A percentile compares a stretch with the other conserved stretches of the same genome.
phyloP scores from a whole-genome alignment of 2,888 invertebrate species.

The Alcis repandata region DNA sequence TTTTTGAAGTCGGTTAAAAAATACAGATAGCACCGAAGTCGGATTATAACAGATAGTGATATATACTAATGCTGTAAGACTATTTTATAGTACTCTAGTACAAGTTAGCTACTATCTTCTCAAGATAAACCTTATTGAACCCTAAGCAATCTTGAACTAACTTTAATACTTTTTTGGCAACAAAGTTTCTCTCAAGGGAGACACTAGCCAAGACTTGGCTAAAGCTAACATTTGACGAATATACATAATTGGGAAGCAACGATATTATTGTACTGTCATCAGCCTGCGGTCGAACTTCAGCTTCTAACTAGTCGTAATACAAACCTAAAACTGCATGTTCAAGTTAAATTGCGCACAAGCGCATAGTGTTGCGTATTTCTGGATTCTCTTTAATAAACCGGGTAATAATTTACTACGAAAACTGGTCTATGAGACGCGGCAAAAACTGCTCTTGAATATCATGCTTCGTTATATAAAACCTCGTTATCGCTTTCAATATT shows the following conservation, averaged over 20 bases:
- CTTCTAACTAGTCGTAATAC: neutral
- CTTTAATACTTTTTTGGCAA: neutral
- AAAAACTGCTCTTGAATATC: constrained; percentile 2
- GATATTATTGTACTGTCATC: neutral
- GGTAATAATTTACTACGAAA: constrained; percentile 2
- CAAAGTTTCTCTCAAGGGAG: neutral
- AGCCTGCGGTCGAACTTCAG: neutral
- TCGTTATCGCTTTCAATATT: constrained; percentile 14
- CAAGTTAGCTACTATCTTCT: neutral
- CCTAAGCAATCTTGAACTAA: neutral
- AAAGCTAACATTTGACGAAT: neutral
- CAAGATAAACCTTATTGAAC: neutral
- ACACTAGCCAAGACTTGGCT: neutral
- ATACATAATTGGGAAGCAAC: neutral
- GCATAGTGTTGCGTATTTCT: neutral
- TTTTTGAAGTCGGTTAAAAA: no score
- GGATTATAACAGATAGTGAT: no score
- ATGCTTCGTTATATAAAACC: constrained; percentile 10
- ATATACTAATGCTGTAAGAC: no score
- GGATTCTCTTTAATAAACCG: neutral
- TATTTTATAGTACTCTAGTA: no score
- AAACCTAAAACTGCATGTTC: neutral
- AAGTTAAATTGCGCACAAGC: neutral
- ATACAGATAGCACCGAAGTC: no score
- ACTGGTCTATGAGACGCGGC: neutral